phyloP scores from a whole-genome alignment of 2,113 vertebrate species.

The Grallaria varia region DNA sequence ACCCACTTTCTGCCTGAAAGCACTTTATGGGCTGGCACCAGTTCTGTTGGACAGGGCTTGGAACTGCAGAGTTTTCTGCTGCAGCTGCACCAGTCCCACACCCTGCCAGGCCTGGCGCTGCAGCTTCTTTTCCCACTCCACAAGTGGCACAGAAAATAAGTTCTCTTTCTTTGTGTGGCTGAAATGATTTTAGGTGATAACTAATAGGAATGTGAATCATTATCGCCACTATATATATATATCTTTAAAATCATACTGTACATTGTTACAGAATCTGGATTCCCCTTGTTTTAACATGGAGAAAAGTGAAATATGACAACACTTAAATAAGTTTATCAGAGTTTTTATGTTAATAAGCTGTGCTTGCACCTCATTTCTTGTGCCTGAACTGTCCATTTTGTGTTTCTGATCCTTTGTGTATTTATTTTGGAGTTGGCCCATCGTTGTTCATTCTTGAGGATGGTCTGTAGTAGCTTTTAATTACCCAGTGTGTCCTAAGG shows the following conservation, averaged over 20 bases:
- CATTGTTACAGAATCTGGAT: neutral
- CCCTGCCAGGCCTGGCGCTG: neutral
- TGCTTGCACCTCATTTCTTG: neutral
- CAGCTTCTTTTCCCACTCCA: neutral
- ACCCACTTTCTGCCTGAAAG: neutral
- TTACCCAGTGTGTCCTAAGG: neutral
- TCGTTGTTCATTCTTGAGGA: neutral
- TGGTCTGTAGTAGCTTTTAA: neutral
- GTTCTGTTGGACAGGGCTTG: neutral
- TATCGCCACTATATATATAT: neutral
- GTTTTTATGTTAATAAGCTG: neutral
- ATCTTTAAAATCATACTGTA: neutral
- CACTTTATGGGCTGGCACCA: constrained; percentile 11
- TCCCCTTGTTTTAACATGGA: neutral
- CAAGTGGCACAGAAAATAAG: neutral
- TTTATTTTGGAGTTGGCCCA: neutral
- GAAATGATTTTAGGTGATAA: neutral
- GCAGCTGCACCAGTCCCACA: neutral
- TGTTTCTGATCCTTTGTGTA: neutral
- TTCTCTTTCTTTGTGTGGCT: neutral
- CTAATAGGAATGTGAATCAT: neutral
- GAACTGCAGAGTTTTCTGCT: neutral
- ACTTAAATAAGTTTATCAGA: neutral
- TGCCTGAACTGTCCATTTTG: neutral
- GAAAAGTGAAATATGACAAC: neutral